A percentile compares a stretch with the other conserved stretches of the same genome.
phyloP scores from a whole-genome alignment of 2,113 vertebrate genomes.

The Struthidea cinerea region DNA sequence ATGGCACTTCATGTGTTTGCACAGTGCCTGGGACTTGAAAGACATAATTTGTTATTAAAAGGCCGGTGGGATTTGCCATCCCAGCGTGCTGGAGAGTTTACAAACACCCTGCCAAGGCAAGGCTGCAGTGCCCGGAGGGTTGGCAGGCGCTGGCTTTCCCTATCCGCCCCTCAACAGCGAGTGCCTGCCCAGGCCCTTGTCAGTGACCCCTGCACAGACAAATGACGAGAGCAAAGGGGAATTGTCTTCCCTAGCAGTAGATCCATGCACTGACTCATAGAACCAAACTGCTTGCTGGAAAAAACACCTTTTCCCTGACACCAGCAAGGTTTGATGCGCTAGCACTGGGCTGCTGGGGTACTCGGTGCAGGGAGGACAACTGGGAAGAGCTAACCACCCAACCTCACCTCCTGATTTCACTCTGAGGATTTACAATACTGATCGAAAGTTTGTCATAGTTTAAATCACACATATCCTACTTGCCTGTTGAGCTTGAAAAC shows the following conservation, averaged over 20 bases:
- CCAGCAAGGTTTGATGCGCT: not conserved
- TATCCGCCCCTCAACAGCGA: fast-evolving
- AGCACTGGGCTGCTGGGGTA: fast-evolving
- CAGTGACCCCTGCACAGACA: not conserved
- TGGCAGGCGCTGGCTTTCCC: not conserved
- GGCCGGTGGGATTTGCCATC: not conserved
- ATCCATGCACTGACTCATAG: not conserved
- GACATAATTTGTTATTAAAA: not conserved
- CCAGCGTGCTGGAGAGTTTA: not conserved
- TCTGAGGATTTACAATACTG: not conserved
- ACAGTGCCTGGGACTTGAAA: not conserved
- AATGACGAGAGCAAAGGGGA: fast-evolving
- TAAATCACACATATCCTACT: not conserved
- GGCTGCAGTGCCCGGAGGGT: not conserved
- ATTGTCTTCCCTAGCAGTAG: not conserved
- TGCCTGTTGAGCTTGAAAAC: not conserved
- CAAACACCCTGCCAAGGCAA: not conserved
- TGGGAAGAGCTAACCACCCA: not conserved
- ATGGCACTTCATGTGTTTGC: fast-evolving
- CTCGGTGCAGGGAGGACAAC: not conserved
- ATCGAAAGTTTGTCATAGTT: not conserved
- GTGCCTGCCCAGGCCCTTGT: not conserved
- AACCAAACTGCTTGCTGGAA: not conserved
- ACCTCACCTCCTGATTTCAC: not conserved
- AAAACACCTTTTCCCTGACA: not conserved